These are phyloP conservation scores for Diarsia rubi DNA, from an alignment of 2,888 invertebrate species.

Conservation along the genomic window DNA sequence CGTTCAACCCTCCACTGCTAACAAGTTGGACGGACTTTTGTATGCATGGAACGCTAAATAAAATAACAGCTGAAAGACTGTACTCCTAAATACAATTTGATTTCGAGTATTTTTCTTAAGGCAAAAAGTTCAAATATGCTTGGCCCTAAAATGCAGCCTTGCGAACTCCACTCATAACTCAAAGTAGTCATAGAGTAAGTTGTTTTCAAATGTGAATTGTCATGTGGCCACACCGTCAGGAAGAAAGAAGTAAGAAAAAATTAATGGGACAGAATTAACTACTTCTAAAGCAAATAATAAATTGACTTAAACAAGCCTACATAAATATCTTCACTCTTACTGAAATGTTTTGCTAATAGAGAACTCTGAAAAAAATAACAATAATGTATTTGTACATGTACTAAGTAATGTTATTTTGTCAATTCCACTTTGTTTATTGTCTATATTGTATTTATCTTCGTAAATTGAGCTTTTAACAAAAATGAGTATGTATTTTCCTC, in stretches of 20 bases:
- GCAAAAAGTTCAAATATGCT: neutral
- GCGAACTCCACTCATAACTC: neutral
- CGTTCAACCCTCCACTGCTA: conserved; percentile 1
- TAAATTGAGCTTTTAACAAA: conserved; percentile 10
- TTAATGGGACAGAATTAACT: conserved; percentile 15
- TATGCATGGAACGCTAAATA: neutral
- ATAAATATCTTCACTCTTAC: neutral
- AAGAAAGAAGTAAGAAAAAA: conserved; percentile 64
- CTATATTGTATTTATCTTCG: neutral
- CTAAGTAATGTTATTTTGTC: conserved; percentile 7
- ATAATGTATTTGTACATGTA: neutral
- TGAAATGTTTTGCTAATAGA: neutral
- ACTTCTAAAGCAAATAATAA: neutral
- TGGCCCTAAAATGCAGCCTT: neutral
- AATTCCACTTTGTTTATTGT: neutral
- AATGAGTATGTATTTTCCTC: neutral
- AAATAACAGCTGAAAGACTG: neutral
- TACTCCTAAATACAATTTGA: neutral
- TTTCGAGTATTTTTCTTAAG: neutral
- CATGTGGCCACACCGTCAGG: conserved; percentile 61
- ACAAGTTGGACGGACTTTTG: conserved; percentile 18
- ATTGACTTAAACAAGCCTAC: neutral
- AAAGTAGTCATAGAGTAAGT: neutral
- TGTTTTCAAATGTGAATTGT: neutral
- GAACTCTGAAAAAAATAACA: neutral